Conservation (phyloP, 2,113 vertebrate species). For the Athene noctua region DNA sequence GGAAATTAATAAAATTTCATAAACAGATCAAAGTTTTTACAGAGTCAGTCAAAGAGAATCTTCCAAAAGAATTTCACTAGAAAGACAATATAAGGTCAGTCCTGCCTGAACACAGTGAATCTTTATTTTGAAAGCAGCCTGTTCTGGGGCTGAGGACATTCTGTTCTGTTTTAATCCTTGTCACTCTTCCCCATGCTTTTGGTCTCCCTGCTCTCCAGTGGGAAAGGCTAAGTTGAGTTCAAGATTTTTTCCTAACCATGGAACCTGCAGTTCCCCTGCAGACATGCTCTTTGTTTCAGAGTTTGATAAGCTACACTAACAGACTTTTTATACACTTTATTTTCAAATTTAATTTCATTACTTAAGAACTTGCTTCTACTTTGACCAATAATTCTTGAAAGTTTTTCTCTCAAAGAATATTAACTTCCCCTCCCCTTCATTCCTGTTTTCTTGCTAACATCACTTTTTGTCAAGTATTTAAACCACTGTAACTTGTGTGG, state of each 20-base stretch:
- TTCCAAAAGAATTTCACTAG: background rate
- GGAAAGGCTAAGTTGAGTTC: background rate
- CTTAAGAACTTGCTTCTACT: background rate
- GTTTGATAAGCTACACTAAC: background rate
- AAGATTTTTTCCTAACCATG: background rate
- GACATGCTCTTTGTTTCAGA: background rate
- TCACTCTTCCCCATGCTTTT: background rate
- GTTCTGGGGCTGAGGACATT: background rate
- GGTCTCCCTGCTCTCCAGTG: background rate
- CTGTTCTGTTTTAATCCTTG: too few species aligned
- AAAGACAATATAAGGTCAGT: background rate
- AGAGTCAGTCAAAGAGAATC: background rate
- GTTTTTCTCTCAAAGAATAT: background rate
- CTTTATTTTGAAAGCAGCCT: background rate
- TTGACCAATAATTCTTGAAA: background rate
- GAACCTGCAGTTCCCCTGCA: background rate
- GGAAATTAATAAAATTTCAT: background rate
- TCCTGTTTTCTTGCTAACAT: background rate
- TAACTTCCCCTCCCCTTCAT: background rate
- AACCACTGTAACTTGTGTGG: background rate
- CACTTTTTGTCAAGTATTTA: background rate
- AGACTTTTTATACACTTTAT: background rate
- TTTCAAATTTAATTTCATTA: background rate
- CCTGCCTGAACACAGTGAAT: background rate
- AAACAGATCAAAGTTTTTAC: background rate